Evolutionary conservation across 2,113 vertebrate species (phyloP).

Genomic region (Vulpes vulpes): DNA sequence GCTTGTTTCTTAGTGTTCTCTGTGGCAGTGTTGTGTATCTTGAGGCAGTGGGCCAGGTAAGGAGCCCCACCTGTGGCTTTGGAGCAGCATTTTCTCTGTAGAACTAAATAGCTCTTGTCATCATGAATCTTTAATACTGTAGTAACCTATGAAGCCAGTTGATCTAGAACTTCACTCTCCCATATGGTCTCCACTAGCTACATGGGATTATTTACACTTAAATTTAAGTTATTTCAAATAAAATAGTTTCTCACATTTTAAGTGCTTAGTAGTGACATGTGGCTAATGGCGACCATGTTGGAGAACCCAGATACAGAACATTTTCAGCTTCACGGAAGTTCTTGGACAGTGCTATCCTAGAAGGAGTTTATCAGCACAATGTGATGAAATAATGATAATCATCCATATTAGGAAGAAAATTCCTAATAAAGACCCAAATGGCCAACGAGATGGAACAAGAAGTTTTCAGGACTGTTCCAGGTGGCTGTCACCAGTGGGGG

Average conservation of each 20-base stretch:
- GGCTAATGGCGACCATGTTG: background rate
- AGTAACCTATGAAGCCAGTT: accelerated
- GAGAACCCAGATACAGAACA: background rate
- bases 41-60: background rate
- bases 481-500: background rate
- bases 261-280: background rate
- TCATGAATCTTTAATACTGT: background rate
- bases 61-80: background rate
- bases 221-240: background rate
- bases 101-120: background rate
- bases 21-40: background rate
- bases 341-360: background rate
- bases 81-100: background rate
- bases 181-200: background rate
- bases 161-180: background rate
- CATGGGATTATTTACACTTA: background rate
- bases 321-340: background rate
- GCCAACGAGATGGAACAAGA: background rate
- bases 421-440: background rate
- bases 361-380: background rate
- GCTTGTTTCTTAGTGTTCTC: background rate
- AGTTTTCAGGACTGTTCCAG: background rate
- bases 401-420: background rate
- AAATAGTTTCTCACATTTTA: background rate
- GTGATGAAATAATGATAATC: background rate